Percentiles rank a stretch among this genome's conserved stretches.
These are phyloP conservation scores for Torymus auratus DNA, from an alignment of 2,888 invertebrate genomes.

Conservation along the genomic window DNA sequence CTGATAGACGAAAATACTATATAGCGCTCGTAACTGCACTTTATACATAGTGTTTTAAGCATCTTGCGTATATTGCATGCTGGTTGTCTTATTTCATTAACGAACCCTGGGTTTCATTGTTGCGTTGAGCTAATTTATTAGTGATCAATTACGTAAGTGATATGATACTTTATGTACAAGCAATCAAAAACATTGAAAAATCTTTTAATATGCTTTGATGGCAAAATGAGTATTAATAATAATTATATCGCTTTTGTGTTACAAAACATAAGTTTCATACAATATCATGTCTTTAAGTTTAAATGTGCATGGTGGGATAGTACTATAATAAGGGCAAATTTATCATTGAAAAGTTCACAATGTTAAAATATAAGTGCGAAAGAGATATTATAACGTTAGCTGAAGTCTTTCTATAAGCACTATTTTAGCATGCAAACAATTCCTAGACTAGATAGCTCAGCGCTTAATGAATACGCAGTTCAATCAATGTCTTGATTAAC, in stretches of 20 bases:
- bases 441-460: not conserved
- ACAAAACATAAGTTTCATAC: too few relatives aligned
- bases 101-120: slow-evolving; percentile 48
- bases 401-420: too few relatives aligned
- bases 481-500: slow-evolving; percentile 15
- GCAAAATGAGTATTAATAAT: too few relatives aligned
- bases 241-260: too few relatives aligned
- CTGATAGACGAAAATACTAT: slow-evolving; percentile 70
- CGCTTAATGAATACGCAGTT: slow-evolving; percentile 22
- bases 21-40: slow-evolving; percentile 67
- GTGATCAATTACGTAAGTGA: not conserved
- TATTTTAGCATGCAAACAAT: not conserved
- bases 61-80: slow-evolving; percentile 71
- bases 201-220: too few relatives aligned
- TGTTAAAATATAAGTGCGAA: too few relatives aligned
- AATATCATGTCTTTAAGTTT: too few relatives aligned
- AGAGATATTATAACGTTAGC: too few relatives aligned
- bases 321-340: too few relatives aligned
- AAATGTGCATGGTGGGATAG: too few relatives aligned
- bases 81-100: slow-evolving; percentile 57
- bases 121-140: slow-evolving; percentile 50
- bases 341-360: too few relatives aligned
- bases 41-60: slow-evolving; percentile 67
- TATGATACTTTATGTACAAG: not conserved
- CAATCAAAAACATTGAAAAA: too few relatives aligned